Conservation (phyloP, 2,797 vertebrate species). For the Podargus strigoides region DNA sequence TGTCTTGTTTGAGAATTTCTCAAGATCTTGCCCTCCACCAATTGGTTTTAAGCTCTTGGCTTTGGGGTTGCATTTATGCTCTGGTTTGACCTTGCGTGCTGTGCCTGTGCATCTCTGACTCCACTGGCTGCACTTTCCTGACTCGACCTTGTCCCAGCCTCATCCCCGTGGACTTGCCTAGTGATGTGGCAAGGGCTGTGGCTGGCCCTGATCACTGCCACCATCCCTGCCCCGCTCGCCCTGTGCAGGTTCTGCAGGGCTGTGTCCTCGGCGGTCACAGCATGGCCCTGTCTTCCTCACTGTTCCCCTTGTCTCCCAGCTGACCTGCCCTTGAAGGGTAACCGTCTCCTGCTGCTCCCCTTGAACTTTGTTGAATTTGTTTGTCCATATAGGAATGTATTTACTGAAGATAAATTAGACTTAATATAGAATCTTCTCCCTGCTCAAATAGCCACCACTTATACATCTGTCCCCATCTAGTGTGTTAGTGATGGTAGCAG, state of each 20-base stretch:
- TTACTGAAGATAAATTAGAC: neutral
- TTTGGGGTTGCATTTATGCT: neutral
- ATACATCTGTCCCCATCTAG: neutral
- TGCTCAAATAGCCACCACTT: neutral
- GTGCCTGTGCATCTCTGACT: neutral
- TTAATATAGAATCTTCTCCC: neutral
- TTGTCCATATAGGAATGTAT: neutral
- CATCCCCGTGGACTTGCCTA: fast-evolving
- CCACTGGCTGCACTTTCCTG: neutral
- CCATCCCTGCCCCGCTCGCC: fast-evolving
- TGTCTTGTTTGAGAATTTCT: neutral
- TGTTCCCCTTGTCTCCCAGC: neutral
- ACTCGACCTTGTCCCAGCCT: fast-evolving
- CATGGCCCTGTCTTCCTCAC: neutral
- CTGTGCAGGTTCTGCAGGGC: fast-evolving
- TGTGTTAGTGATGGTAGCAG: neutral
- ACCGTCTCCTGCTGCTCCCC: neutral
- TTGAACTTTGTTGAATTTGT: neutral
- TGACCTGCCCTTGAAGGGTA: neutral
- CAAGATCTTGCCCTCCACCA: neutral
- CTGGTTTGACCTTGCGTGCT: neutral
- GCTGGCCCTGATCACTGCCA: neutral
- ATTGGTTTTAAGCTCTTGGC: neutral
- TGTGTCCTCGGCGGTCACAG: neutral
- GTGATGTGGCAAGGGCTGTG: neutral